Conservation (phyloP, 2,888 invertebrate genomes). For the Seladonia tumulorum region DNA sequence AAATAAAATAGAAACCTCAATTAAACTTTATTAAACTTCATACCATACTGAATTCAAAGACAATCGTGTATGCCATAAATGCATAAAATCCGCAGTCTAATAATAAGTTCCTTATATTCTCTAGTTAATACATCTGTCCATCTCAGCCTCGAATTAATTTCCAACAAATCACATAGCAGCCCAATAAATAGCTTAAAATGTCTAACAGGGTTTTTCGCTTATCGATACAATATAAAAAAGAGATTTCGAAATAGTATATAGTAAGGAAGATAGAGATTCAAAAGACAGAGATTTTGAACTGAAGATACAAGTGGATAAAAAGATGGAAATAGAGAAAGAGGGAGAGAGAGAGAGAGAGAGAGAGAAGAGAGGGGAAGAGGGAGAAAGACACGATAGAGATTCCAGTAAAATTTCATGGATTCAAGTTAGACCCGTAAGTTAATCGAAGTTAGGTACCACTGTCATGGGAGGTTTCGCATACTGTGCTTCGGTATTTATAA, state of each 20-base stretch:
- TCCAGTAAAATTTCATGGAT: slow-evolving; percentile 49
- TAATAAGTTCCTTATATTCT: slow-evolving; percentile 15
- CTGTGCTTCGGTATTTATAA: slow-evolving; percentile 62
- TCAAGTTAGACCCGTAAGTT: slow-evolving; percentile 58
- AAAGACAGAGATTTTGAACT: slow-evolving; percentile 7
- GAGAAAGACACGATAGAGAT: slow-evolving; percentile 29
- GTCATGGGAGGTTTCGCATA: slow-evolving; percentile 55
- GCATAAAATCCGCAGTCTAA: slow-evolving; percentile 21
- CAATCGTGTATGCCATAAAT: slow-evolving; percentile 19
- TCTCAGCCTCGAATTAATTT: slow-evolving; percentile 69
- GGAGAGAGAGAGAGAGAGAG: slow-evolving; percentile 6
- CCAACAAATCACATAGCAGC: slow-evolving; percentile 76
- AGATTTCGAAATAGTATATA: slow-evolving; percentile 20
- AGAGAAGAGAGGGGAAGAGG: neutral
- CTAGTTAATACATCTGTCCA: slow-evolving; percentile 17
- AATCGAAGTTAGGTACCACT: slow-evolving; percentile 62
- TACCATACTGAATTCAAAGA: slow-evolving; percentile 15
- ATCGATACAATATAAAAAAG: slow-evolving; percentile 54
- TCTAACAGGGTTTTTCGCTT: slow-evolving; percentile 70
- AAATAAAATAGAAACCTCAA: slow-evolving; percentile 18
- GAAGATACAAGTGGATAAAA: neutral
- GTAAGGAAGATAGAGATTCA: slow-evolving; percentile 19
- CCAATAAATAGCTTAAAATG: slow-evolving; percentile 77
- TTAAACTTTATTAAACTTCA: slow-evolving; percentile 22
- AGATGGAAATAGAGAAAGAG: neutral